Conservation (phyloP, 2,888 invertebrate species). For the Xestia ashworthii region DNA sequence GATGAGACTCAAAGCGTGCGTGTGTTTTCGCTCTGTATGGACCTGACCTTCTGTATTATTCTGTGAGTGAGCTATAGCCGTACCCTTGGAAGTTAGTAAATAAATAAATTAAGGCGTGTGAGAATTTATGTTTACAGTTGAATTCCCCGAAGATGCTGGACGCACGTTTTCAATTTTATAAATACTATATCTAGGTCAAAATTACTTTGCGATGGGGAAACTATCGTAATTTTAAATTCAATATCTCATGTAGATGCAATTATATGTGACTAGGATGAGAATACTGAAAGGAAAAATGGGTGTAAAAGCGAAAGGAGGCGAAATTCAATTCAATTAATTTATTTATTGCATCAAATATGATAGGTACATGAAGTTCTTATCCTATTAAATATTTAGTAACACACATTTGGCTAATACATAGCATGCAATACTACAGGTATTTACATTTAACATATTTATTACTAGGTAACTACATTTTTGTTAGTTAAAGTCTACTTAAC, state of each 20-base stretch:
- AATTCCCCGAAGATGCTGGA: constrained; percentile 56
- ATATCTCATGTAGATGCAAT: background rate
- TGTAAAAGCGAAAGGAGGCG: too few species aligned
- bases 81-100: constrained; percentile 67
- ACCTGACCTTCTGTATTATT: constrained; percentile 8
- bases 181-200: constrained; percentile 21
- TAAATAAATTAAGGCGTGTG: constrained; percentile 70
- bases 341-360: too few species aligned
- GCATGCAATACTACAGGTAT: too few species aligned
- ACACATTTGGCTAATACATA: too few species aligned
- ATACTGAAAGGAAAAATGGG: background rate
- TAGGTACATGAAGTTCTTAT: too few species aligned
- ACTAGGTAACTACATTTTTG: too few species aligned
- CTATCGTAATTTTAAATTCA: constrained; percentile 8
- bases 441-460: too few species aligned
- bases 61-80: constrained; percentile 38
- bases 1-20: too few species aligned
- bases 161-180: constrained; percentile 58
- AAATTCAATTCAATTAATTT: too few species aligned
- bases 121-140: constrained; percentile 70
- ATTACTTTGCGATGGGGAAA: constrained; percentile 17
- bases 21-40: too few species aligned
- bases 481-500: too few species aligned
- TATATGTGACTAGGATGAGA: background rate
- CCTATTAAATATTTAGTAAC: too few species aligned